Evolutionary conservation across 2,113 vertebrate genomes (phyloP).

Genomic region (Tragelaphus scriptus): DNA sequence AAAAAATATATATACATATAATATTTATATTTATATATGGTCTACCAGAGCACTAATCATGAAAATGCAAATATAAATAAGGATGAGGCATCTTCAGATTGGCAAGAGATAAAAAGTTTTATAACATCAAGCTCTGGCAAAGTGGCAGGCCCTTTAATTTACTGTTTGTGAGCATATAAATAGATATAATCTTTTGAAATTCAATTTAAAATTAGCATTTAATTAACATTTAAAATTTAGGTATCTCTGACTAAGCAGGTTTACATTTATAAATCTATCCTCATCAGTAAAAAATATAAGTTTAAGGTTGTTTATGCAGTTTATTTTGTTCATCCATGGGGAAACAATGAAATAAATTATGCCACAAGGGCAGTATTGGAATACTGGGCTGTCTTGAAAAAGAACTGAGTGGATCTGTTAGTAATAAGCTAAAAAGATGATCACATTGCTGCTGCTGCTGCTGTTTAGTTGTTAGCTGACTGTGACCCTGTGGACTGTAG

Average conservation of each 20-base stretch:
- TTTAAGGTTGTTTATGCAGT: not conserved
- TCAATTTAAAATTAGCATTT: not conserved
- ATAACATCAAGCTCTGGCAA: not conserved
- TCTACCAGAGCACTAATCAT: not conserved
- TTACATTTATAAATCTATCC: not conserved
- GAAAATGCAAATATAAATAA: not conserved
- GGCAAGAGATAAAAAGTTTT: not conserved
- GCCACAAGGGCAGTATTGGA: not conserved
- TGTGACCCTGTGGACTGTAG: not conserved
- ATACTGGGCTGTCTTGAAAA: not conserved
- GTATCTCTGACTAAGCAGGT: not conserved
- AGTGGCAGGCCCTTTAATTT: not conserved
- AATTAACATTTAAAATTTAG: slow-evolving; percentile 3
- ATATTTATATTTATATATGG: not conserved
- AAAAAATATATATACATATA: not conserved
- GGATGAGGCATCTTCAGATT: not conserved
- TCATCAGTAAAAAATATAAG: not conserved
- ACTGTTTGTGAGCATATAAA: not conserved
- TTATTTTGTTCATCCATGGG: not conserved
- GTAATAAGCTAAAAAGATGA: not conserved
- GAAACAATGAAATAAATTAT: not conserved
- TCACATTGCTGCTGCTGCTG: not conserved
- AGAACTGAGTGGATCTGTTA: not conserved
- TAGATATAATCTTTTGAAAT: not conserved
- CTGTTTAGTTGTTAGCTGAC: not conserved